Conservation (phyloP, 2,797 vertebrate genomes). For the Leuciscus waleckii region DNA sequence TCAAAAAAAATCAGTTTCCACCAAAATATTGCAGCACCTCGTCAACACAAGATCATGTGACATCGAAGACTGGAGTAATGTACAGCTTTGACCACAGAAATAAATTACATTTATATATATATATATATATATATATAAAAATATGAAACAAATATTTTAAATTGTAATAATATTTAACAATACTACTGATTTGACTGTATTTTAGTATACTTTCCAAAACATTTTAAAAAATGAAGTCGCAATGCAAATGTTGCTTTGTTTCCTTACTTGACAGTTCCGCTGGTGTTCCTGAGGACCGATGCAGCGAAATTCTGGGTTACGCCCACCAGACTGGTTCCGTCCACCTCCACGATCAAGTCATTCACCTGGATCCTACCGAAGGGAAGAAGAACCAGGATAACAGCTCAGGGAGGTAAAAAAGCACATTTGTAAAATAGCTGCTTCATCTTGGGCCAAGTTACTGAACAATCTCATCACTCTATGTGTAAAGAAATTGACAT, state of each 20-base stretch:
- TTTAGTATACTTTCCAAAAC: too few species aligned
- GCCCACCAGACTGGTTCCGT: slow-evolving; percentile 93
- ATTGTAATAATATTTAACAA: background rate
- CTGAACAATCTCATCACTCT: slow-evolving; percentile 24
- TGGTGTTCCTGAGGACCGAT: slow-evolving; percentile 93
- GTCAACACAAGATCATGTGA: background rate
- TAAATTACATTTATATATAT: too few species aligned
- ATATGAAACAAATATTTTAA: background rate
- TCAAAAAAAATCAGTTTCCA: background rate
- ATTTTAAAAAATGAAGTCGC: too few species aligned
- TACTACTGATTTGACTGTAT: background rate
- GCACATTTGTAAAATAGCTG: background rate
- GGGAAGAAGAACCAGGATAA: background rate
- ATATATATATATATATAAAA: too few species aligned
- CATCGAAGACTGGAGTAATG: background rate
- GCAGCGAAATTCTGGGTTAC: slow-evolving; percentile 96
- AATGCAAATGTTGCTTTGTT: background rate
- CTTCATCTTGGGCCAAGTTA: background rate
- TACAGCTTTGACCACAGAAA: background rate
- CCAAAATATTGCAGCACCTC: background rate
- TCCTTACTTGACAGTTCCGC: slow-evolving; percentile 89
- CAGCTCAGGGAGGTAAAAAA: background rate
- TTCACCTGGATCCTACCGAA: slow-evolving; percentile 91
- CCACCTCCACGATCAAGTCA: slow-evolving; percentile 94
- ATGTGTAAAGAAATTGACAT: background rate